Conservation (phyloP, 2,113 vertebrate genomes). For the Mirounga angustirostris region DNA sequence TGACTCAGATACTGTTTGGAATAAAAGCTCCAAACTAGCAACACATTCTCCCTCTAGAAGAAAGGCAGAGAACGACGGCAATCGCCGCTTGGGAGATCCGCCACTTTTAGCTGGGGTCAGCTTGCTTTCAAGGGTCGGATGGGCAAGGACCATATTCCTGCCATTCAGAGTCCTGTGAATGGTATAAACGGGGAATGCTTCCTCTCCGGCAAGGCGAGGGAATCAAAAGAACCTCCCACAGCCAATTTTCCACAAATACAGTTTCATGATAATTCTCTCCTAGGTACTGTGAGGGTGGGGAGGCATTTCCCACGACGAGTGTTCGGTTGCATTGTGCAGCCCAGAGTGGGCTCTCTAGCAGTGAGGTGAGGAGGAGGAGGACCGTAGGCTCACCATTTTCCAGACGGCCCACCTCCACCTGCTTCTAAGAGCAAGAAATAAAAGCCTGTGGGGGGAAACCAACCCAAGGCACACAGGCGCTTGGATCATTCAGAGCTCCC, state of each 20-base stretch:
- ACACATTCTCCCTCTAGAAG: neutral
- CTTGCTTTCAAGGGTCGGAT: fast-evolving
- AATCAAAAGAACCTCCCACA: neutral
- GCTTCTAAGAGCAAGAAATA: neutral
- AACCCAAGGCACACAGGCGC: fast-evolving
- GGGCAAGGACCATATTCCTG: neutral
- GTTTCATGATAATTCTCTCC: neutral
- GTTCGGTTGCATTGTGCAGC: fast-evolving
- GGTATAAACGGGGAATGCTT: neutral
- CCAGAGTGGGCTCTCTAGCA: neutral
- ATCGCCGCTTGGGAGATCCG: fast-evolving
- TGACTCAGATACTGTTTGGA: neutral
- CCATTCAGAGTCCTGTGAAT: neutral
- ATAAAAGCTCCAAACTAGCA: neutral
- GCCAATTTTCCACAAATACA: neutral
- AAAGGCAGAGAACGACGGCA: neutral
- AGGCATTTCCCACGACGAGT: fast-evolving
- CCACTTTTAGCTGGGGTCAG: neutral
- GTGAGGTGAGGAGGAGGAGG: neutral
- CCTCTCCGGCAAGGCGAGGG: neutral
- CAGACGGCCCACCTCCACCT: too few relatives aligned
- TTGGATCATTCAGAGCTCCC: neutral
- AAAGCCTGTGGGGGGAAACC: neutral
- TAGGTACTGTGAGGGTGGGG: fast-evolving
- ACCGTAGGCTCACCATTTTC: neutral